A percentile compares a stretch with the other conserved stretches of the same genome.
phyloP scores from a whole-genome alignment of 2,888 invertebrate species.

The Torymus aiolomorphi region DNA sequence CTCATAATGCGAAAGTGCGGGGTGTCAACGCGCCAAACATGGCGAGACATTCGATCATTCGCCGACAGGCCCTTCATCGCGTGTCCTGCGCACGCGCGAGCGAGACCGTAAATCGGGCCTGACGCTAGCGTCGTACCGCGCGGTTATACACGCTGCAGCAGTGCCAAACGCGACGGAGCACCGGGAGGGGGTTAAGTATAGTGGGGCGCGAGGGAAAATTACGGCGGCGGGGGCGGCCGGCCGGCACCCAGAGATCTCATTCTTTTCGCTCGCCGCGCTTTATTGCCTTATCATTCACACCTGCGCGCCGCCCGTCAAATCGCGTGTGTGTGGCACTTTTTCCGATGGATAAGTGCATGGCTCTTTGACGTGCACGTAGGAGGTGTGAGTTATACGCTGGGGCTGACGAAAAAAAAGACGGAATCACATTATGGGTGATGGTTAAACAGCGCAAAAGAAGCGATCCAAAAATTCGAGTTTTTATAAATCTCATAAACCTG shows the following conservation, averaged over 20 bases:
- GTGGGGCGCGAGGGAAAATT: constrained; percentile 18
- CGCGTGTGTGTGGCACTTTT: too few relatives aligned
- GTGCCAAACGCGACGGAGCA: background rate
- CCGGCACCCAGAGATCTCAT: background rate
- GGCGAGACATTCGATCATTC: constrained; percentile 38
- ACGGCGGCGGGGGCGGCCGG: constrained; percentile 8
- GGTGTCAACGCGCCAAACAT: constrained; percentile 39
- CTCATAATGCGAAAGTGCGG: constrained; percentile 43
- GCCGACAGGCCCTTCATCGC: constrained; percentile 27
- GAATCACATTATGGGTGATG: too few relatives aligned
- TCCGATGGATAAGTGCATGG: too few relatives aligned
- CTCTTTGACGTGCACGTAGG: too few relatives aligned
- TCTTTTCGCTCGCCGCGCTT: constrained; percentile 2
- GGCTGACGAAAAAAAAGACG: too few relatives aligned
- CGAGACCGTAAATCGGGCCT: constrained; percentile 17
- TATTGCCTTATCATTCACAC: constrained; percentile 46
- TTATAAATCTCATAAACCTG: too few relatives aligned
- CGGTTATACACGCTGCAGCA: background rate
- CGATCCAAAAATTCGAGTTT: too few relatives aligned
- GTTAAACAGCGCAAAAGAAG: too few relatives aligned
- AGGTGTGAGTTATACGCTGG: too few relatives aligned
- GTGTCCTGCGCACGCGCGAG: background rate
- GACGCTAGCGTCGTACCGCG: background rate
- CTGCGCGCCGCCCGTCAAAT: constrained; percentile 11
- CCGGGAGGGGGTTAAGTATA: constrained; percentile 22